Conservation (phyloP, 1,140 invertebrate genomes). For the Anadara kagoshimensis region DNA sequence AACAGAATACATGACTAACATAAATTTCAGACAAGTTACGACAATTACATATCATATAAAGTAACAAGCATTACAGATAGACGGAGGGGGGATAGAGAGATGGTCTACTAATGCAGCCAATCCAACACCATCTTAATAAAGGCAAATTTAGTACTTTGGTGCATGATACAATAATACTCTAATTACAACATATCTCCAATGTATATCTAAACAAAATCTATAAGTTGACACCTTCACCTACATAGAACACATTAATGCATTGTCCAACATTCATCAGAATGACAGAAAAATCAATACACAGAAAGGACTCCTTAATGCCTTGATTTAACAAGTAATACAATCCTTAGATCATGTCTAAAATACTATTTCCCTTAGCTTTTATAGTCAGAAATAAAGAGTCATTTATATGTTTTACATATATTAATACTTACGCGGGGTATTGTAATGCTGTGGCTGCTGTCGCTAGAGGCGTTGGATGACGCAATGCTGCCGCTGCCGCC, state of each 20-base stretch:
- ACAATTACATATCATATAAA: not conserved
- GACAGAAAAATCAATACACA: not conserved
- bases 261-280: not conserved
- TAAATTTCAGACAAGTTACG: not conserved
- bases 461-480: slow-evolving; percentile 83
- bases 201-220: too few species aligned
- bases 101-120: too few species aligned
- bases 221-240: too few species aligned
- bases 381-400: not conserved
- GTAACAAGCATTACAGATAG: not conserved
- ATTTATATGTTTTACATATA: slow-evolving; percentile 7
- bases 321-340: too few species aligned
- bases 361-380: too few species aligned
- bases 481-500: slow-evolving; percentile 77
- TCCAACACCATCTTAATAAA: too few species aligned
- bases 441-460: slow-evolving; percentile 83
- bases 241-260: too few species aligned
- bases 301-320: not conserved
- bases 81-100: too few species aligned
- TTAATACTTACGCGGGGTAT: slow-evolving; percentile 86
- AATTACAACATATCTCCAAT: too few species aligned
- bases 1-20: slow-evolving; percentile 38
- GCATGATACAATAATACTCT: too few species aligned
- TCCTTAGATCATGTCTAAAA: too few species aligned
- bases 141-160: too few species aligned